A percentile compares a stretch with the other conserved stretches of the same genome.
Evolutionary conservation across 2,888 invertebrate species (phyloP).

Genomic region (Neoitamus cyanurus): DNA sequence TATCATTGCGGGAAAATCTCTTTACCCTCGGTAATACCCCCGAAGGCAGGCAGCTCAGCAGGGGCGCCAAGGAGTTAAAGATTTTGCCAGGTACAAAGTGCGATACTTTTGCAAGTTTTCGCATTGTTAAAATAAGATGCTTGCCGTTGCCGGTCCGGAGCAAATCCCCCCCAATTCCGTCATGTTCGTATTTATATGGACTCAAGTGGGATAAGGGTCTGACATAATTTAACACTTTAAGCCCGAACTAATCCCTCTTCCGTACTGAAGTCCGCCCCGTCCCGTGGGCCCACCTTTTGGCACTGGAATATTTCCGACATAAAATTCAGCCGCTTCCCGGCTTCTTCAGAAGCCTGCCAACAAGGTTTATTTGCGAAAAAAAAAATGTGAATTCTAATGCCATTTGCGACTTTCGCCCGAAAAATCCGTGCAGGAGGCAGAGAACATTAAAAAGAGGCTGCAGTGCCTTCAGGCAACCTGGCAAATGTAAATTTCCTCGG

Average conservation of each 20-base stretch:
- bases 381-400: neutral
- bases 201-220: slow-evolving; percentile 45
- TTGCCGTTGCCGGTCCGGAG: neutral
- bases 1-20: slow-evolving; percentile 40
- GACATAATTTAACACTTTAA: slow-evolving; percentile 49
- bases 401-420: neutral
- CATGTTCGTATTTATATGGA: slow-evolving; percentile 47
- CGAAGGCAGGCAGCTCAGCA: neutral
- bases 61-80: slow-evolving; percentile 36
- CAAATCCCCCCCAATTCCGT: slow-evolving; percentile 30
- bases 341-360: neutral
- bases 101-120: slow-evolving; percentile 47
- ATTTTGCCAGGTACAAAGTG: slow-evolving; percentile 44
- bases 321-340: neutral
- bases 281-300: neutral
- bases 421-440: neutral
- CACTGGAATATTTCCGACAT: neutral
- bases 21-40: slow-evolving; percentile 22
- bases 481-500: neutral
- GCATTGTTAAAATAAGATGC: slow-evolving; percentile 44
- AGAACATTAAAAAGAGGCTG: neutral
- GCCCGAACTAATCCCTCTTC: slow-evolving; percentile 35
- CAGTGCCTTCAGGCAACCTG: neutral
- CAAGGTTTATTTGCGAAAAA: neutral
- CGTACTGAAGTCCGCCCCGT: neutral